Base-by-base conservation (phyloP, 2,888 invertebrate species). In the Parnassius mnemosyne region DNA sequence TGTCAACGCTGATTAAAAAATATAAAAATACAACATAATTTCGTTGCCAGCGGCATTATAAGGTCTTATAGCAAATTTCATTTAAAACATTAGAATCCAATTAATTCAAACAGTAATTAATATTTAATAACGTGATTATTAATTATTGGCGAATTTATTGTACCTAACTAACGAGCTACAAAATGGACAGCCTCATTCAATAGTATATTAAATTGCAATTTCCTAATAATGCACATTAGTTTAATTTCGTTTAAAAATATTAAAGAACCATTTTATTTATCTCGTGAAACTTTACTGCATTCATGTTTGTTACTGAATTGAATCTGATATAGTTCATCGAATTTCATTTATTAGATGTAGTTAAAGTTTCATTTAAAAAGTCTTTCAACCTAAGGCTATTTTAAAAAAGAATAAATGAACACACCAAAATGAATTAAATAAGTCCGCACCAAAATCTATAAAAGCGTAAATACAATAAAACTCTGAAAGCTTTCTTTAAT, bases 381-480 rank as follows among this genome's bases (percentile, higher is more conserved):
- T 47, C 60, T 63, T 54, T 64, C 62, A 62, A 52, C 59, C 52
- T 64, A 52, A 54, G 63, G 52, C 56, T 50, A 51, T 47, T 34
- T 34, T 0, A 7, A 34, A 5, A 34, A 34, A 34, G 34, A 34
- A 34, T 34, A 7, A 34, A 34, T 3, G 34, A 34, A 34, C 34
- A 34, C 5, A 34, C 5, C 34, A 34, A 34, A 73, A 77, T 75
- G 74, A 77, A 77, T 78, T 71, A 75, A 73, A 71, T 70, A 69
- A 77, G 76, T 71, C 69, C 79, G 78, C 71, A 74, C 79, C 77
- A 79, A 75, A 71, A 66, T 72, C 69, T 66, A 76, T 72, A 69
- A 71, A 81, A 78, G 76, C 71, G 75, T 73, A 73, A 77, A 76
- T 75, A 71, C 77, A 74, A 76, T 76, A 71, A 77, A 74, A 77